Evolutionary conservation across 1,140 invertebrate species (phyloP).

Genomic region (Chionoecetes opilio): DNA sequence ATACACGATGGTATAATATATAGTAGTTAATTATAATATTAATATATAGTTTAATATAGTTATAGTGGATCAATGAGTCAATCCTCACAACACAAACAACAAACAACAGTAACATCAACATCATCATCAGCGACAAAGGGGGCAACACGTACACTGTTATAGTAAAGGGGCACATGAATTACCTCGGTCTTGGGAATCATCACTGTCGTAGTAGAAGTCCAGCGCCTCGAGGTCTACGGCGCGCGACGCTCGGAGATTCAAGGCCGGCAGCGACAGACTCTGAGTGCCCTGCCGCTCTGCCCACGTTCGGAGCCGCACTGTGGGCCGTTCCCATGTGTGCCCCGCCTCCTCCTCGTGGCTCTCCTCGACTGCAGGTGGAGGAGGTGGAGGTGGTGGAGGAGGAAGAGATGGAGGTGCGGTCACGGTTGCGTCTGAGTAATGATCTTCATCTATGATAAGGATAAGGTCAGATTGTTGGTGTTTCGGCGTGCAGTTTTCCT

Average conservation of each 20-base stretch:
- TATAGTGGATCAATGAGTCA: neutral
- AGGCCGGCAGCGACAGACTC: conserved; percentile 29
- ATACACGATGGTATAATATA: too few species aligned
- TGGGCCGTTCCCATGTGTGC: conserved; percentile 45
- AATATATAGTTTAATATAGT: neutral
- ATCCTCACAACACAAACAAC: too few species aligned
- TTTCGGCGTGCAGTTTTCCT: neutral
- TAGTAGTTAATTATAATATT: neutral
- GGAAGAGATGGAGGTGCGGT: too few species aligned
- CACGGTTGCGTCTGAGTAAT: neutral
- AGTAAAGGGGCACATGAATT: neutral
- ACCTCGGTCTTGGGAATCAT: neutral
- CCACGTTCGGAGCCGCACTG: conserved; percentile 63
- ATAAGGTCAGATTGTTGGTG: too few species aligned
- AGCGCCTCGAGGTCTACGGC: neutral
- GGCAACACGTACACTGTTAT: neutral
- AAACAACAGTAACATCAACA: neutral
- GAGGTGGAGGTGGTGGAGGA: neutral
- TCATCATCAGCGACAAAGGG: neutral
- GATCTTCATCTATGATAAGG: too few species aligned
- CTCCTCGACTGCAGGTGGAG: conserved; percentile 23
- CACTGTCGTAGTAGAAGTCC: neutral
- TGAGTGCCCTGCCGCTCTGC: conserved; percentile 65
- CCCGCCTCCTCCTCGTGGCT: neutral
- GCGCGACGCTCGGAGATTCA: neutral